phyloP scores from a whole-genome alignment of 1,140 invertebrate genomes.

The Drosophila asahinai region DNA sequence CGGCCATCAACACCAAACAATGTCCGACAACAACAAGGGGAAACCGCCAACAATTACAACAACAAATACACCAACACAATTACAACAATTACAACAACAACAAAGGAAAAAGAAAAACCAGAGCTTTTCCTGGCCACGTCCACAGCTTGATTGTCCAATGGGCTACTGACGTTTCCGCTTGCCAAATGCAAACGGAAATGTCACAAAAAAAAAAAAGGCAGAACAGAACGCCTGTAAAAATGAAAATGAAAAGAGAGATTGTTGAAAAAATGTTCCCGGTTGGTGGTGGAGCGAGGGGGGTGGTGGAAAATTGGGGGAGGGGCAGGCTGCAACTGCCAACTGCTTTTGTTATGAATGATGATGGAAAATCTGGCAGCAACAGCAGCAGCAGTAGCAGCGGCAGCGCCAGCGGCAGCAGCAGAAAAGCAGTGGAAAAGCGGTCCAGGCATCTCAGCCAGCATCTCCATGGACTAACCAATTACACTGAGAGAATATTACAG shows the following conservation, averaged over 20 bases:
- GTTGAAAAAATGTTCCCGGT: conserved; percentile 43
- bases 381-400: conserved; percentile 47
- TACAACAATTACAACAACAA: conserved; percentile 18
- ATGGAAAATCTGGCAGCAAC: conserved; percentile 80
- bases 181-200: conserved; percentile 82
- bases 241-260: conserved; percentile 38
- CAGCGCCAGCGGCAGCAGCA: conserved; percentile 9
- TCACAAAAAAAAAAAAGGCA: conserved; percentile 50
- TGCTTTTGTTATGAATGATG: conserved; percentile 83
- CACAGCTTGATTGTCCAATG: conserved; percentile 78
- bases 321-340: conserved; percentile 74
- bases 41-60: conserved; percentile 22
- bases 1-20: conserved; percentile 81
- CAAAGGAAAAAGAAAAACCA: conserved; percentile 32
- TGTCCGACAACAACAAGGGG: conserved; percentile 42
- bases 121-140: conserved; percentile 51
- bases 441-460: conserved; percentile 30
- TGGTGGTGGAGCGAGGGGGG: background rate
- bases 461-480: conserved; percentile 35
- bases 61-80: conserved; percentile 68
- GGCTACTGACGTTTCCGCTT: conserved; percentile 78
- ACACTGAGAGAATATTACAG: conserved; percentile 1
- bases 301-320: background rate
- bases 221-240: conserved; percentile 36
- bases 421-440: conserved; percentile 30